These are phyloP conservation scores for Metalampra italica DNA, from an alignment of 2,888 invertebrate species.

Conservation along the genomic window DNA sequence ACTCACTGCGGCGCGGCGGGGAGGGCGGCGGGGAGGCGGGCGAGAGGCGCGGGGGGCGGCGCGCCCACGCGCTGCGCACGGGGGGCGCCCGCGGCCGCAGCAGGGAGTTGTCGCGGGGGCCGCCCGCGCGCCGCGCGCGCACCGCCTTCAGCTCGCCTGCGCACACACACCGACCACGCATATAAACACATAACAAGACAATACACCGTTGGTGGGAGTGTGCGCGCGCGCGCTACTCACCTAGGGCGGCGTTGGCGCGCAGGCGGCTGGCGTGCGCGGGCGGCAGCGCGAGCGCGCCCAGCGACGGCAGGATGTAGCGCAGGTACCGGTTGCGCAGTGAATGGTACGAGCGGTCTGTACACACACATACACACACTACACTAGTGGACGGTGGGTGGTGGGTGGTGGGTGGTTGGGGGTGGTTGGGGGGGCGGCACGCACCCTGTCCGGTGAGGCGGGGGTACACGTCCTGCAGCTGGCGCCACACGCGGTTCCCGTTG, in stretches of 20 bases:
- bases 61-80: constrained; percentile 25
- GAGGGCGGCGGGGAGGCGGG: neutral
- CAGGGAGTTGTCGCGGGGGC: neutral
- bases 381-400: no score
- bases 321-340: constrained; percentile 69
- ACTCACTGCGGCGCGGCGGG: constrained; percentile 5
- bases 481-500: constrained; percentile 63
- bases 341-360: constrained; percentile 58
- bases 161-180: neutral
- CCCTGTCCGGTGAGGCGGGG: constrained; percentile 31
- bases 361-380: neutral
- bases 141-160: constrained; percentile 19
- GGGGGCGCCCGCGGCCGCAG: constrained; percentile 10
- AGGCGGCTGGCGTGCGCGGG: constrained; percentile 27
- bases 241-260: constrained; percentile 36
- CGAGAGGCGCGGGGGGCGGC: constrained; percentile 2
- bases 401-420: neutral
- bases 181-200: no score
- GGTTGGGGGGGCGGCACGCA: constrained; percentile 18
- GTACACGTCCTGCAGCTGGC: constrained; percentile 37
- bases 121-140: neutral
- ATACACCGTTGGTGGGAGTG: neutral
- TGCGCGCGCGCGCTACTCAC: constrained; percentile 12
- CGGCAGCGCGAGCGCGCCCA: constrained; percentile 38
- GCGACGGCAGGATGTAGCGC: constrained; percentile 56